phyloP scores from a whole-genome alignment of 2,797 vertebrate species.

The Zalophus californianus region DNA sequence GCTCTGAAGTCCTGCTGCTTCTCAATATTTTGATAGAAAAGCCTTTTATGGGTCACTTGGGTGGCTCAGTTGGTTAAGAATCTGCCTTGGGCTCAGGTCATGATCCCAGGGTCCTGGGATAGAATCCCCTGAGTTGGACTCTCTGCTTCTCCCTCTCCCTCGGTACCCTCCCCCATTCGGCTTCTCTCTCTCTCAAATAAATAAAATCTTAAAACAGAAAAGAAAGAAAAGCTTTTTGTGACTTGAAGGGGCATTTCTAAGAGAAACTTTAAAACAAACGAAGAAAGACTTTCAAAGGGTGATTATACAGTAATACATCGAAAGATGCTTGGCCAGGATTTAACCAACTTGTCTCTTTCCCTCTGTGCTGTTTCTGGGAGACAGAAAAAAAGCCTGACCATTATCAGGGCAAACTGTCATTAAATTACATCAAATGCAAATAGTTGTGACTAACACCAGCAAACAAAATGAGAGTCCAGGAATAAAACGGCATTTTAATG shows the following conservation, averaged over 20 bases:
- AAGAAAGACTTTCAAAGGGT: background rate
- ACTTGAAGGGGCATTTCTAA: background rate
- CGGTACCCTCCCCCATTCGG: no score
- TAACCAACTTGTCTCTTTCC: background rate
- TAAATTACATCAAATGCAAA: conserved; percentile 31
- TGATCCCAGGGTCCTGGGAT: background rate
- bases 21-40: background rate
- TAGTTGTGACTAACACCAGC: background rate
- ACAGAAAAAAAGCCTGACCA: background rate
- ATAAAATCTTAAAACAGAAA: background rate
- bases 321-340: background rate
- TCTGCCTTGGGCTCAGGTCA: background rate
- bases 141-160: background rate
- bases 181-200: background rate
- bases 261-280: background rate
- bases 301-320: background rate
- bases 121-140: fast-evolving
- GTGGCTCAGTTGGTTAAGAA: background rate
- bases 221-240: background rate
- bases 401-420: conserved; percentile 32
- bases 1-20: background rate
- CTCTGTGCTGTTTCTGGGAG: conserved; percentile 31
- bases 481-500: background rate
- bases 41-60: background rate
- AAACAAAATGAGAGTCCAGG: background rate